Percentiles rank a stretch among this genome's conserved stretches.
These are phyloP conservation scores for Rotaria macrura DNA, from an alignment of 2,888 invertebrate species.

Conservation along the genomic window DNA sequence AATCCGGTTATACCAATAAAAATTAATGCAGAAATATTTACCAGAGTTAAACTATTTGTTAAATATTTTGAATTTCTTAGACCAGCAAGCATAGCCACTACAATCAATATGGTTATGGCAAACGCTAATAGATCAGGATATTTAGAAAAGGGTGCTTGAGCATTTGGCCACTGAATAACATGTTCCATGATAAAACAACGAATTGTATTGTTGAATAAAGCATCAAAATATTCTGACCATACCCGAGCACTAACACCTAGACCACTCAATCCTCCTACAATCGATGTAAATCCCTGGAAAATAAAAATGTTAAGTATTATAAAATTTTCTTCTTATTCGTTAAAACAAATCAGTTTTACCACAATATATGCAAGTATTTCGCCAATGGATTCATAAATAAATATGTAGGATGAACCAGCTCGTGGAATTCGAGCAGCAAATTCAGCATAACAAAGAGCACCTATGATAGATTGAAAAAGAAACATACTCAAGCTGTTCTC, in stretches of 20 bases:
- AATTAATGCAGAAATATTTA: conserved; percentile 23
- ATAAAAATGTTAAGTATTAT: neutral
- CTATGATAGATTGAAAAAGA: neutral
- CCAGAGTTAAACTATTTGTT: conserved; percentile 23
- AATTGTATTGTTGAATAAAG: conserved; percentile 15
- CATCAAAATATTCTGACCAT: conserved; percentile 28
- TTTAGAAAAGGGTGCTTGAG: conserved; percentile 22
- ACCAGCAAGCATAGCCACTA: conserved; percentile 22
- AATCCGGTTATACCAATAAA: conserved; percentile 30
- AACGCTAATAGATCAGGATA: conserved; percentile 27
- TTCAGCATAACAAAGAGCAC: conserved; percentile 32
- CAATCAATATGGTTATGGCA: conserved; percentile 10
- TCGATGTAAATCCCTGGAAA: neutral
- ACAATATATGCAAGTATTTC: conserved; percentile 29
- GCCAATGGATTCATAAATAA: conserved; percentile 30
- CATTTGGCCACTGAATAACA: conserved; percentile 10
- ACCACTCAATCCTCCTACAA: conserved; percentile 21
- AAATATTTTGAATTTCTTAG: conserved; percentile 23
- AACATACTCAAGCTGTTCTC: neutral
- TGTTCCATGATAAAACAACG: conserved; percentile 2
- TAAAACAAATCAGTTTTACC: conserved; percentile 12
- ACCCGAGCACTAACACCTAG: conserved; percentile 26
- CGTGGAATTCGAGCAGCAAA: conserved; percentile 26
- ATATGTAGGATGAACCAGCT: conserved; percentile 29
- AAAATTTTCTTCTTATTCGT: neutral